These are phyloP conservation scores for Stratiolaelaps scimitus DNA, from an alignment of 1,140 invertebrate genomes.

Conservation along the genomic window DNA sequence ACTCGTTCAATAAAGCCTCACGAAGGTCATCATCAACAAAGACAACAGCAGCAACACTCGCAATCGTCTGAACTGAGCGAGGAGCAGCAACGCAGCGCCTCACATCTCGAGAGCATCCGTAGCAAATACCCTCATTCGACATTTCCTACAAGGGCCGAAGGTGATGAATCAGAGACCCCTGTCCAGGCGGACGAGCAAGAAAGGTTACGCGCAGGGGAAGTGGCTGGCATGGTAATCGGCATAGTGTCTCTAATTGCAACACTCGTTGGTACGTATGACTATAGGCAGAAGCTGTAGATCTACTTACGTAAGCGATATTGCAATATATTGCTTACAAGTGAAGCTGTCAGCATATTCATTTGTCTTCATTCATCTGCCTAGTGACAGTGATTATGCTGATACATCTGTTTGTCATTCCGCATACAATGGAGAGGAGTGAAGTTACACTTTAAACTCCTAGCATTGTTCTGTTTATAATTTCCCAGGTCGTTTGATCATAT, in stretches of 20 bases:
- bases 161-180: background rate
- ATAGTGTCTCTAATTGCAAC: constrained; percentile 18
- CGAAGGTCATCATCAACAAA: constrained; percentile 5
- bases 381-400: too few relatives aligned
- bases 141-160: background rate
- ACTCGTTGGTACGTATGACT: background rate
- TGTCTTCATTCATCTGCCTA: too few relatives aligned
- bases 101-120: background rate
- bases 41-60: background rate
- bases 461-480: too few relatives aligned
- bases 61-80: constrained; percentile 2
- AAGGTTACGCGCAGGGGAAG: constrained; percentile 6
- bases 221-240: constrained; percentile 14
- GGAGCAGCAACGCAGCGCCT: constrained; percentile 16
- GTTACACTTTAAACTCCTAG: too few relatives aligned
- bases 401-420: too few relatives aligned
- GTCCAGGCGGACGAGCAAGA: constrained; percentile 1
- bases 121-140: too few relatives aligned
- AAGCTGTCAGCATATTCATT: too few relatives aligned
- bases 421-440: too few relatives aligned
- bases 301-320: too few relatives aligned
- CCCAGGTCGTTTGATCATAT: background rate
- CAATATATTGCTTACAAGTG: too few relatives aligned
- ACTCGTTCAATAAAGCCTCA: background rate
- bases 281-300: too few relatives aligned